phyloP scores from a whole-genome alignment of 1,140 invertebrate genomes.

The Drosophila sp. region DNA sequence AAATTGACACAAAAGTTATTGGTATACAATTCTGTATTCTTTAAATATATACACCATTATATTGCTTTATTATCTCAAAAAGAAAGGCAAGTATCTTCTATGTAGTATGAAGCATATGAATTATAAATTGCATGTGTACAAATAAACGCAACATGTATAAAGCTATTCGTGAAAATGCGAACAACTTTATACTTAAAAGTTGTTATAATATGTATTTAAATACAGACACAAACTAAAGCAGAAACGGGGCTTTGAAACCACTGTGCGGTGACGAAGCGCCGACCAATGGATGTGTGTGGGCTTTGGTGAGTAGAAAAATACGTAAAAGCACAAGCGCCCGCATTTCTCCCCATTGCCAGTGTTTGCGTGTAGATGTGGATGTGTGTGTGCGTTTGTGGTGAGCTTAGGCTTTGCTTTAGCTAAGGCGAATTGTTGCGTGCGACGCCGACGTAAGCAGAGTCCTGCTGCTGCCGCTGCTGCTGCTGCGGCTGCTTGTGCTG shows the following conservation, averaged over 20 bases:
- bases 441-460: slow-evolving; percentile 41
- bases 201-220: neutral
- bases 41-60: too few relatives aligned
- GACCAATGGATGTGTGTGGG: slow-evolving; percentile 5
- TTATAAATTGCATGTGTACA: too few relatives aligned
- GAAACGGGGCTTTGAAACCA: slow-evolving; percentile 42
- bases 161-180: too few relatives aligned
- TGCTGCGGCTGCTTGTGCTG: slow-evolving; percentile 37
- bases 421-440: slow-evolving; percentile 77
- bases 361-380: slow-evolving; percentile 34
- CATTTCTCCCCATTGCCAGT: slow-evolving; percentile 22
- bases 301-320: slow-evolving; percentile 39
- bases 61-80: too few relatives aligned
- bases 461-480: slow-evolving; percentile 34
- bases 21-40: too few relatives aligned
- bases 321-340: slow-evolving; percentile 39
- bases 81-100: too few relatives aligned
- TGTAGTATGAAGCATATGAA: too few relatives aligned
- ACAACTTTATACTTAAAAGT: too few relatives aligned
- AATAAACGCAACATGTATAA: too few relatives aligned
- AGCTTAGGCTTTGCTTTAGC: slow-evolving; percentile 71
- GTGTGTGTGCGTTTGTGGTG: slow-evolving; percentile 34
- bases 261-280: slow-evolving; percentile 55
- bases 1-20: too few relatives aligned
- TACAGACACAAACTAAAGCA: slow-evolving; percentile 1